phyloP scores from a whole-genome alignment of 2,113 vertebrate genomes.

The Aramus guarauna region DNA sequence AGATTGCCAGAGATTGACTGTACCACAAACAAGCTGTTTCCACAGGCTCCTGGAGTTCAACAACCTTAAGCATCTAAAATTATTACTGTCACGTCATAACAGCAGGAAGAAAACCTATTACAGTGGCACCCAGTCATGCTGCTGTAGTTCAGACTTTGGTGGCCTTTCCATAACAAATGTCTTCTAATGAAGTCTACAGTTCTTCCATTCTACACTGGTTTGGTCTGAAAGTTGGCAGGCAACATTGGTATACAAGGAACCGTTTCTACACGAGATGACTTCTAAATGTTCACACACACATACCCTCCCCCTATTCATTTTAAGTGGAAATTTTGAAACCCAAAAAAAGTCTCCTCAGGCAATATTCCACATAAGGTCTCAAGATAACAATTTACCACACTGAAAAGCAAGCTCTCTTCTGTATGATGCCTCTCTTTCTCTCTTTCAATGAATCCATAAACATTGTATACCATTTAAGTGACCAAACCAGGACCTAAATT shows the following conservation, averaged over 20 bases:
- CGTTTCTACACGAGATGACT: not conserved
- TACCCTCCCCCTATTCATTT: not conserved
- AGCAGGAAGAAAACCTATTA: not conserved
- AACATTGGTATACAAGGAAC: rapidly evolving
- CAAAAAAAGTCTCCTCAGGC: not conserved
- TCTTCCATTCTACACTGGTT: not conserved
- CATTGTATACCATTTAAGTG: not conserved
- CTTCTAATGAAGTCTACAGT: not conserved
- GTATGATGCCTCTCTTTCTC: not conserved
- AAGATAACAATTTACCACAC: not conserved
- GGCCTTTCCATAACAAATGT: not conserved
- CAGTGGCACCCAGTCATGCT: not conserved
- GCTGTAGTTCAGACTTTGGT: not conserved
- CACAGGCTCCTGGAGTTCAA: not conserved
- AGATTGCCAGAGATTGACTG: not conserved
- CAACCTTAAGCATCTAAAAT: not conserved
- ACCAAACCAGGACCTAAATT: not conserved
- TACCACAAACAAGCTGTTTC: not conserved
- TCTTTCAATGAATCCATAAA: not conserved
- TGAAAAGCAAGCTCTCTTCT: not conserved
- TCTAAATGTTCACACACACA: not conserved
- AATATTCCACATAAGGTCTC: not conserved
- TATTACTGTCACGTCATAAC: not conserved
- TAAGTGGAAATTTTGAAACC: not conserved
- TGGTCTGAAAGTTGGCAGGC: not conserved